Base-by-base conservation (phyloP, 1,140 invertebrate genomes). In the Kradibia gibbosae region DNA sequence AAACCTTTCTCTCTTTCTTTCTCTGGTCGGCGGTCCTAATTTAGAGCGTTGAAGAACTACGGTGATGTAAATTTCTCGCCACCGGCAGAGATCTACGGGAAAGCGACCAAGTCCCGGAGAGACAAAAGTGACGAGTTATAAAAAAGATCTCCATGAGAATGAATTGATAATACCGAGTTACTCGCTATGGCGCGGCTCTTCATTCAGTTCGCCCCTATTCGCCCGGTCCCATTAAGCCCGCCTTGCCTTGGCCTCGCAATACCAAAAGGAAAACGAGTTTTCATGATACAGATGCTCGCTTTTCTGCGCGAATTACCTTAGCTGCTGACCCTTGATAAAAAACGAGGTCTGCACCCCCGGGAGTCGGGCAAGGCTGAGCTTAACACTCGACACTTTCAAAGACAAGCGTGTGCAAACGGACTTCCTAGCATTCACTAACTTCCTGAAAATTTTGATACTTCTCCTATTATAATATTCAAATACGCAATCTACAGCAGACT, bases 111-210 rank as follows among this genome's bases (percentile, higher is more conserved):
- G 28, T 36, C 2, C 1, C 28, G 39, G 17, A 48, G n/a, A n/a
- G n/a, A n/a, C n/a, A n/a, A n/a, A n/a, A n/a, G n/a, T n/a, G n/a
- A n/a, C n/a, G n/a, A n/a, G n/a, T n/a, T n/a, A n/a, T n/a, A 25
- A 31, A 70, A 57, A n/a, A 67, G 10, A 70, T n/a, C 0, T 57
- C 1, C 11, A 13, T 45, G 53, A 60, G 45, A 57, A 79, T 72
- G 78, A 72, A 79, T 79, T 79, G 36, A 28, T 73, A 79, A 79
- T 79, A 22, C 22, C 25, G 5, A 36, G 71, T 3, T 45, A 50
- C 48, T 48, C 17, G 42, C 25, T 28, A 8, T 62, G 39, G 31
- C 39, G 0, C 13, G 22, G 15, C 17, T 67, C 1, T 67, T 11
- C 2, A 17, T 4, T 39, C 28, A 4, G 34, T 31, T 20, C 28